These are phyloP conservation scores for Hypocryptadius cinnamomeus DNA, from an alignment of 2,113 vertebrate genomes.

Conservation along the genomic window DNA sequence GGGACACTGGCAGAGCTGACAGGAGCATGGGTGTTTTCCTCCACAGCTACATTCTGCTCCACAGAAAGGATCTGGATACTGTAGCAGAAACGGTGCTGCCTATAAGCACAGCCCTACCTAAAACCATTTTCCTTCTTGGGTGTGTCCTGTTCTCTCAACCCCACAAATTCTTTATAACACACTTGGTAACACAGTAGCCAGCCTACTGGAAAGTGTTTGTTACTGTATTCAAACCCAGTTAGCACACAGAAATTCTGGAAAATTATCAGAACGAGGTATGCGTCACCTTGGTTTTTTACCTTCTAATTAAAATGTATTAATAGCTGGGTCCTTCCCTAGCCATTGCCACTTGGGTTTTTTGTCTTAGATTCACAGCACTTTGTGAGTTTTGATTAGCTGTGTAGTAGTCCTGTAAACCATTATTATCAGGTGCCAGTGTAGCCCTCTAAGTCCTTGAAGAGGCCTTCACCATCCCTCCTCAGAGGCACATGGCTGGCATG, in stretches of 20 bases:
- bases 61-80: not conserved
- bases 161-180: not conserved
- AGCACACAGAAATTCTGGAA: not conserved
- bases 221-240: not conserved
- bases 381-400: not conserved
- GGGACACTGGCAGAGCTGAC: not conserved
- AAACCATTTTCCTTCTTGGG: not conserved
- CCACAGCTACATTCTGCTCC: not conserved
- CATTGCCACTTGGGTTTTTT: not conserved
- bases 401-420: not conserved
- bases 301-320: not conserved
- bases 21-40: not conserved
- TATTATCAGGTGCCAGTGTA: not conserved
- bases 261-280: not conserved
- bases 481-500: not conserved
- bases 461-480: not conserved
- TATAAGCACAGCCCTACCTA: not conserved
- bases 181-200: not conserved
- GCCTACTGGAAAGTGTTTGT: not conserved
- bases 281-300: not conserved
- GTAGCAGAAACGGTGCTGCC: not conserved
- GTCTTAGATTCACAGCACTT: not conserved
- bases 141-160: not conserved
- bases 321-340: not conserved
- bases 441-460: not conserved